Percentiles rank a stretch among this genome's conserved stretches.
These are phyloP conservation scores for Amiota communis DNA, from an alignment of 2,888 invertebrate species.

Conservation along the genomic window DNA sequence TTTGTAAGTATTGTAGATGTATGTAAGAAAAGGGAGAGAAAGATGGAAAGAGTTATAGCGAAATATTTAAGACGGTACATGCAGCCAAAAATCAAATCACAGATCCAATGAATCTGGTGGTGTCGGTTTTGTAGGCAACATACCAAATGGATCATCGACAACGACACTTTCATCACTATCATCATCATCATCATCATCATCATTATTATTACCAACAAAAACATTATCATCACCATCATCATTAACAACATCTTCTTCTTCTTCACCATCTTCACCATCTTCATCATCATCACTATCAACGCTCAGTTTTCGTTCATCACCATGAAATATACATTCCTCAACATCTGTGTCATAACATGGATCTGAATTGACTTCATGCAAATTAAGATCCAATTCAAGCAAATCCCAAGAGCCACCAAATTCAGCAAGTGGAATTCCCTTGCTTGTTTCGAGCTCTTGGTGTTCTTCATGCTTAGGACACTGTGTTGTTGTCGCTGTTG, in stretches of 20 bases:
- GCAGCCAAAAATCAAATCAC: slow-evolving; percentile 72
- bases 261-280: slow-evolving; percentile 55
- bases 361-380: slow-evolving; percentile 78
- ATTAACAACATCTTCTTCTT: slow-evolving; percentile 31
- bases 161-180: slow-evolving; percentile 48
- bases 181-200: slow-evolving; percentile 46
- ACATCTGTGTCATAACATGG: slow-evolving; percentile 79
- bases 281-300: slow-evolving; percentile 5
- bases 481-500: slow-evolving; percentile 2
- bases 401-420: slow-evolving; percentile 78
- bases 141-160: slow-evolving; percentile 75
- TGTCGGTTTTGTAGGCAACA: slow-evolving; percentile 77
- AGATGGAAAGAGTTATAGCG: no score
- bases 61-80: slow-evolving; percentile 9
- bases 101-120: slow-evolving; percentile 75
- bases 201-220: slow-evolving; percentile 38
- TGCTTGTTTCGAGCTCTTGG: slow-evolving; percentile 24
- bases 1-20: background rate
- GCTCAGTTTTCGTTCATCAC: slow-evolving; percentile 67
- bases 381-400: slow-evolving; percentile 77
- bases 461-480: slow-evolving; percentile 32
- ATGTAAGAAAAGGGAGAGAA: background rate
- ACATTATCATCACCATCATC: slow-evolving; percentile 36
- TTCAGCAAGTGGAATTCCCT: slow-evolving; percentile 66
- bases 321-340: slow-evolving; percentile 77